These are phyloP conservation scores for Emydura subglobosa DNA, from an alignment of 2,113 vertebrate genomes.

Conservation along the genomic window DNA sequence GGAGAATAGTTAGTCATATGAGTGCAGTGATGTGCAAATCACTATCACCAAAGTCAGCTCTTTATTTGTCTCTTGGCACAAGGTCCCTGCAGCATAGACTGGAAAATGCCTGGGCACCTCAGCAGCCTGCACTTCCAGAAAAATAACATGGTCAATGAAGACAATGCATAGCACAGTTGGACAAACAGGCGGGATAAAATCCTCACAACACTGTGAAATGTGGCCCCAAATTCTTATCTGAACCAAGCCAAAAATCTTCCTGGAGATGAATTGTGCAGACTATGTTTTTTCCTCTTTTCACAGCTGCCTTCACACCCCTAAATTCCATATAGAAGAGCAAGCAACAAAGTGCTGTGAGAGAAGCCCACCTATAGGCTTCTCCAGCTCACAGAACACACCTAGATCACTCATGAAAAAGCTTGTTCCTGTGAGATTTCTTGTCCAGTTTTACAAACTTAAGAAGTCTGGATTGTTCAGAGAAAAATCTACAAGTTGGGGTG, in stretches of 20 bases:
- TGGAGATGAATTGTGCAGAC: not conserved
- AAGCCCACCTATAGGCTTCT: not conserved
- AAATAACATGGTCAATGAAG: not conserved
- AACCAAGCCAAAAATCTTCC: not conserved
- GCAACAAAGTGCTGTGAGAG: not conserved
- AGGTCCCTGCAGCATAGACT: not conserved
- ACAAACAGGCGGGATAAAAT: not conserved
- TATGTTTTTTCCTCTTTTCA: not conserved
- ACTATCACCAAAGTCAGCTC: not conserved
- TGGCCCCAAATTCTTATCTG: not conserved
- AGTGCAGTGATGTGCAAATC: not conserved
- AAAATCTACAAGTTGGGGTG: not conserved
- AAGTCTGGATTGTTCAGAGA: not conserved
- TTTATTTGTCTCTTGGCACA: not conserved
- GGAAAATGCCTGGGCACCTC: not conserved
- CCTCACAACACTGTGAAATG: not conserved
- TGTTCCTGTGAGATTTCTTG: not conserved
- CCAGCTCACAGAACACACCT: not conserved
- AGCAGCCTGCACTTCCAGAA: not conserved
- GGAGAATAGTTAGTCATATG: not conserved
- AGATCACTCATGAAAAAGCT: not conserved
- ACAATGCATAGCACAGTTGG: not conserved
- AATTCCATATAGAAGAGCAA: not conserved
- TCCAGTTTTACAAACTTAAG: not conserved
- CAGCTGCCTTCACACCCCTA: not conserved